A percentile compares a stretch with the other conserved stretches of the same genome.
phyloP scores from a whole-genome alignment of 2,113 vertebrate genomes.

The Dinomys branickii region DNA sequence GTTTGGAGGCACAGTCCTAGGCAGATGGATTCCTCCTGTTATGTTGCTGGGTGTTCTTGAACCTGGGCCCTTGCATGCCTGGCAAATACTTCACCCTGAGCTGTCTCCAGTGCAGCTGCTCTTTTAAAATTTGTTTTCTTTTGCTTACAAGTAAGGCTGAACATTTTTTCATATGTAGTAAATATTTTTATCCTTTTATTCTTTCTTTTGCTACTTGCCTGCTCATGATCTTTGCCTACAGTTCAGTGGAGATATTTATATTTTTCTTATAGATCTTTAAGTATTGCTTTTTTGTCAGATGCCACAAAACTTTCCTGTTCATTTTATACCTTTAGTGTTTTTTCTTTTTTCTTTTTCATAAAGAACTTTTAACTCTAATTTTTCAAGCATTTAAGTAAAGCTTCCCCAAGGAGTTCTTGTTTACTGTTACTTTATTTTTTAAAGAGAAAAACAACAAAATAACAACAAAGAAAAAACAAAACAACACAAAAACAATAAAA shows the following conservation, averaged over 20 bases:
- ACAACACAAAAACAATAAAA: no score
- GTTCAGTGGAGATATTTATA: not conserved
- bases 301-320: not conserved
- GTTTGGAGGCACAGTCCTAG: not conserved
- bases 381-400: not conserved
- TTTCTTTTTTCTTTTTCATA: not conserved
- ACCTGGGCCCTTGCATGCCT: no score
- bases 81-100: not conserved
- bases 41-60: not conserved
- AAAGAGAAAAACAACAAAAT: no score
- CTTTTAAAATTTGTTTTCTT: constrained; percentile 13
- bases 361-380: not conserved
- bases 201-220: not conserved
- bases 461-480: no score
- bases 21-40: not conserved
- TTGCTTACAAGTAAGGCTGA: not conserved
- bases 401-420: not conserved
- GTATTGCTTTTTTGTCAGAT: not conserved
- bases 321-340: constrained; percentile 14
- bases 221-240: not conserved
- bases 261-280: constrained; percentile 40
- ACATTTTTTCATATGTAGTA: not conserved
- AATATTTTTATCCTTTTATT: not conserved
- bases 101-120: not conserved
- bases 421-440: not conserved